These are phyloP conservation scores for Rhagoletis zephyria DNA, from an alignment of 1,140 invertebrate species.

Conservation along the genomic window DNA sequence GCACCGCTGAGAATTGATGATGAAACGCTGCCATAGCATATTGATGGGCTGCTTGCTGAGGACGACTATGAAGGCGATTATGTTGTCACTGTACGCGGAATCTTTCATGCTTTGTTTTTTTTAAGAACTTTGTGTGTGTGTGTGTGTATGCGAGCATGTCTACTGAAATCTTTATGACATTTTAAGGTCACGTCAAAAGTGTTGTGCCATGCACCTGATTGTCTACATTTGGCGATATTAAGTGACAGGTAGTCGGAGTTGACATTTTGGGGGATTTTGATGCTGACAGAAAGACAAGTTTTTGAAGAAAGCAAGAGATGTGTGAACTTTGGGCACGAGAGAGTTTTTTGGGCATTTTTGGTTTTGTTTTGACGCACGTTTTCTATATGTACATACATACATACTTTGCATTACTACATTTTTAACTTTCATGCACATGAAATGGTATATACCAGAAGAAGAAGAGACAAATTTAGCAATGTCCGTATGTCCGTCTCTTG, in stretches of 20 bases:
- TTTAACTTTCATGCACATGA: no score
- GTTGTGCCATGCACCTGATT: constrained; percentile 17
- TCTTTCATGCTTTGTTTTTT: not conserved
- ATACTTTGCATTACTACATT: no score
- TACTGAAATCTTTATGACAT: constrained; percentile 27
- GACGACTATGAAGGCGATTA: not conserved
- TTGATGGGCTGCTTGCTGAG: not conserved
- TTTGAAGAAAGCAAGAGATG: no score
- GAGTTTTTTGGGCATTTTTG: no score
- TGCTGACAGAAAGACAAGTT: no score
- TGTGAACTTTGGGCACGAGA: no score
- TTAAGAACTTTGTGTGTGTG: not conserved
- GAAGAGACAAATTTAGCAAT: no score
- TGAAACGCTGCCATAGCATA: constrained; percentile 7
- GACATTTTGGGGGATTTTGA: not conserved
- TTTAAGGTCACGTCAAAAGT: constrained; percentile 37
- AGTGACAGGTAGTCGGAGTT: not conserved
- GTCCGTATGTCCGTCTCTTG: no score
- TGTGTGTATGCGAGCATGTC: not conserved
- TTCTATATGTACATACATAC: no score
- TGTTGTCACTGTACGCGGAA: constrained; percentile 4
- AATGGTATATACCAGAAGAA: no score
- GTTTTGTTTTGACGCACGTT: no score
- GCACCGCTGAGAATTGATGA: constrained; percentile 29
- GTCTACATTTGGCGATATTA: not conserved